phyloP scores from a whole-genome alignment of 2,888 invertebrate species.

The Sesia apiformis region DNA sequence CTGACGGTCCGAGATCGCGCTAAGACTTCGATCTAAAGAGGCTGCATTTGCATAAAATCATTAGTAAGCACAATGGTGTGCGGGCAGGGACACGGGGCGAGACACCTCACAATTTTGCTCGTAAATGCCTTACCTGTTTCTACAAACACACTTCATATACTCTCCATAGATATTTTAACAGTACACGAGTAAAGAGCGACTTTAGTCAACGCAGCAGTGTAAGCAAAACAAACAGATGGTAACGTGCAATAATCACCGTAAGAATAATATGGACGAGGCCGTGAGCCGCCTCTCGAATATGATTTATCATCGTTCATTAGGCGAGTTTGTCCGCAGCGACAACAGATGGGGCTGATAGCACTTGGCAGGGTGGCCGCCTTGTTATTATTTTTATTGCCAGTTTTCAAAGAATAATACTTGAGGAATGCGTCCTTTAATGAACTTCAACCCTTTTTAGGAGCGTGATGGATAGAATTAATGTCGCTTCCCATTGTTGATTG shows the following conservation, averaged over 20 bases:
- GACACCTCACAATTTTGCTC: constrained; percentile 59
- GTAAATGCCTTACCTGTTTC: constrained; percentile 34
- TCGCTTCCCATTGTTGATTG: constrained; percentile 68
- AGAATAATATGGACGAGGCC: constrained; percentile 46
- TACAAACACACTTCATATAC: constrained; percentile 5
- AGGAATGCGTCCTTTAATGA: constrained; percentile 74
- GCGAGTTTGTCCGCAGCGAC: constrained; percentile 74
- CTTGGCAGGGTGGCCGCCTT: constrained; percentile 74
- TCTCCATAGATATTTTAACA: constrained; percentile 23
- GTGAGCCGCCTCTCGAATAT: constrained; percentile 72
- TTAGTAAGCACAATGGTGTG: constrained; percentile 74
- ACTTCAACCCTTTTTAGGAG: constrained; percentile 71
- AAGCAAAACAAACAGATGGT: constrained; percentile 9
- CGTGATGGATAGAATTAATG: constrained; percentile 73
- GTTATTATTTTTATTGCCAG: constrained; percentile 75
- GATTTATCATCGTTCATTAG: constrained; percentile 76
- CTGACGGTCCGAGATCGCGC: constrained; percentile 73
- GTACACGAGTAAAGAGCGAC: not conserved
- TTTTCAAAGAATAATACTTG: constrained; percentile 73
- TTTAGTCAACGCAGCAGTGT: constrained; percentile 25
- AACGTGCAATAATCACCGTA: constrained; percentile 22
- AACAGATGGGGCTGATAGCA: constrained; percentile 75
- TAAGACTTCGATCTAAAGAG: constrained; percentile 75
- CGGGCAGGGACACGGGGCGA: constrained; percentile 67
- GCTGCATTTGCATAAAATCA: constrained; percentile 75